Conservation (phyloP, 2,113 vertebrate genomes). For the Hipposideros armiger region DNA sequence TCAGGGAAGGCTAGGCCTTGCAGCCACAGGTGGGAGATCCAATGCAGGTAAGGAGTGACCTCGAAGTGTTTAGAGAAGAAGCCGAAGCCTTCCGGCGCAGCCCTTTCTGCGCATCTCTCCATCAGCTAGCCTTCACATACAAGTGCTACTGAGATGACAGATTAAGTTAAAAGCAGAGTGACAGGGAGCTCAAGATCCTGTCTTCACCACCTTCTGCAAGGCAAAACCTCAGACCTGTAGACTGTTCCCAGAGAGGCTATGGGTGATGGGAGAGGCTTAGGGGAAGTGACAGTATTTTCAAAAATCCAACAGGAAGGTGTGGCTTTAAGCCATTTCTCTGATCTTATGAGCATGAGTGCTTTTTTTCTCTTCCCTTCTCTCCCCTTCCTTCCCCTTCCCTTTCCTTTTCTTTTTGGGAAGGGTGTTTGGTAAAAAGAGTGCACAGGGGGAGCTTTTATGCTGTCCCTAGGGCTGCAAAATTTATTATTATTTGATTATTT, state of each 20-base stretch:
- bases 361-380: no score
- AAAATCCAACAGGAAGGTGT: accelerated
- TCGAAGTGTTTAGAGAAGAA: neutral
- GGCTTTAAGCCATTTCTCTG: neutral
- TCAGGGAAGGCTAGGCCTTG: neutral
- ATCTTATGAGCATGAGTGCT: neutral
- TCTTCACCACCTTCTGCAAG: neutral
- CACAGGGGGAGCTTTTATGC: neutral
- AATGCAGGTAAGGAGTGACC: neutral
- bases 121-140: neutral
- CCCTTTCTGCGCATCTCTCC: neutral
- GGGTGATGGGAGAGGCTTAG: neutral
- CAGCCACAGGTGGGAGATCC: conserved; percentile 1
- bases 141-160: neutral
- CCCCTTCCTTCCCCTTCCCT: neutral
- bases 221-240: neutral
- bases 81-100: neutral
- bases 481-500: neutral
- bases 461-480: neutral
- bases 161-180: neutral
- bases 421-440: neutral
- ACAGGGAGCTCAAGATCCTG: neutral
- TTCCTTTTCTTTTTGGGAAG: neutral
- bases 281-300: neutral
- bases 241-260: accelerated